Evolutionary conservation across 2,113 vertebrate genomes (phyloP).

Genomic region (Atlantisia rogersi): DNA sequence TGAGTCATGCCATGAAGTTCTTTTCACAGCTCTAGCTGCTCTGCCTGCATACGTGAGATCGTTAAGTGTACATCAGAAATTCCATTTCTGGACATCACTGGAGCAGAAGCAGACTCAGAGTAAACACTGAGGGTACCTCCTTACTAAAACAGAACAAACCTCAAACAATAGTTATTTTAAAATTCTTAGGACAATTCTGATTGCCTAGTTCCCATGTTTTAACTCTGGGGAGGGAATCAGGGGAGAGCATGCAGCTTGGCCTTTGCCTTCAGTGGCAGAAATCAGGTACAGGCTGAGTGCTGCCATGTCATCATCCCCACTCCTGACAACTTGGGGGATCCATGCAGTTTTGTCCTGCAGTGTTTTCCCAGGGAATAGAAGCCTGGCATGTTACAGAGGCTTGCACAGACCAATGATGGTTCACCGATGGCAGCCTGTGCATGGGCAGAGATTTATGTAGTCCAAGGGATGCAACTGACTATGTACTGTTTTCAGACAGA

Average conservation of each 20-base stretch:
- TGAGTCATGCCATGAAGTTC: constrained; percentile 4
- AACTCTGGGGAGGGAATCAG: not conserved
- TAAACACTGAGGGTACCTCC: not conserved
- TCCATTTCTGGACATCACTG: not conserved
- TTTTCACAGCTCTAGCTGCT: constrained; percentile 16
- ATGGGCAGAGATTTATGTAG: not conserved
- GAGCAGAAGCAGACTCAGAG: not conserved
- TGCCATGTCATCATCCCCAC: not conserved
- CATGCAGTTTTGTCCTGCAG: not conserved
- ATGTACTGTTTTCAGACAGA: not conserved
- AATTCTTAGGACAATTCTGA: not conserved
- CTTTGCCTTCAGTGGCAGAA: not conserved
- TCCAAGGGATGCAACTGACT: not conserved
- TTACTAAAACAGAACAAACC: not conserved
- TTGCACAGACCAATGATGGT: accelerated
- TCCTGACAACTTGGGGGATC: not conserved
- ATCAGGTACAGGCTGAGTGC: not conserved
- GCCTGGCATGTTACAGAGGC: not conserved
- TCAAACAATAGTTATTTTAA: not conserved
- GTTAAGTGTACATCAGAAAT: not conserved
- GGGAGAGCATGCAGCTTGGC: not conserved
- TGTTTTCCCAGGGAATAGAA: not conserved
- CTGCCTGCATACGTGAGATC: not conserved
- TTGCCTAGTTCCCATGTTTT: not conserved
- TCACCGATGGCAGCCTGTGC: not conserved